A percentile compares a stretch with the other conserved stretches of the same genome.
phyloP scores from a whole-genome alignment of 2,888 invertebrate genomes.

The Drosophila paranaensis region DNA sequence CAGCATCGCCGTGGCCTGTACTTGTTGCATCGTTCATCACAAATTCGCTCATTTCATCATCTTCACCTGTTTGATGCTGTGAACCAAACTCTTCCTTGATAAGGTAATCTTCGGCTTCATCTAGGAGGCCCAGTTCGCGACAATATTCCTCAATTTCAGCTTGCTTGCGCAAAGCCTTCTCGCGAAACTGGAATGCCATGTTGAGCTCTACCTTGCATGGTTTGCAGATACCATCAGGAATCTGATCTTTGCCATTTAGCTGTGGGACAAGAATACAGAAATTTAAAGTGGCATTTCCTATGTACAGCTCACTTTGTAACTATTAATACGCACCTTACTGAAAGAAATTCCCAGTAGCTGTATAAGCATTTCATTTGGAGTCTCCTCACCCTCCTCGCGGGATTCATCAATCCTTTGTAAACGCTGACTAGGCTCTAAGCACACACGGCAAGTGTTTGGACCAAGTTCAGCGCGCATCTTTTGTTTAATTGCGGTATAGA shows the following conservation, averaged over 20 bases:
- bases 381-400: slow-evolving; percentile 76
- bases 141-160: slow-evolving; percentile 72
- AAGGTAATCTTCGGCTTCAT: slow-evolving; percentile 57
- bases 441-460: slow-evolving; percentile 78
- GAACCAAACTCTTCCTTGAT: slow-evolving; percentile 62
- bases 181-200: slow-evolving; percentile 82
- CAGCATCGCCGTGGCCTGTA: slow-evolving; percentile 7
- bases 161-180: slow-evolving; percentile 78
- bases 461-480: slow-evolving; percentile 76
- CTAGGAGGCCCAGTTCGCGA: slow-evolving; percentile 60
- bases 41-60: slow-evolving; percentile 57
- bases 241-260: slow-evolving; percentile 65
- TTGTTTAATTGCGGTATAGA: slow-evolving; percentile 38
- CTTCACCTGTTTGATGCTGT: slow-evolving; percentile 43
- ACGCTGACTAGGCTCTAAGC: slow-evolving; percentile 74
- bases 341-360: slow-evolving; percentile 75
- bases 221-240: slow-evolving; percentile 81
- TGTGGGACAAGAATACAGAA: neutral
- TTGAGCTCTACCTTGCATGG: slow-evolving; percentile 81
- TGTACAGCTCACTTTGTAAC: neutral
- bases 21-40: slow-evolving; percentile 48
- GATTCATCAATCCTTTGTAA: slow-evolving; percentile 78
- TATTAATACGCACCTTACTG: slow-evolving; percentile 59
- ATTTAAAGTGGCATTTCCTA: neutral
- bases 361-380: slow-evolving; percentile 81